Evolutionary conservation across 2,888 invertebrate species (phyloP).

Genomic region (Dryococelus australis): DNA sequence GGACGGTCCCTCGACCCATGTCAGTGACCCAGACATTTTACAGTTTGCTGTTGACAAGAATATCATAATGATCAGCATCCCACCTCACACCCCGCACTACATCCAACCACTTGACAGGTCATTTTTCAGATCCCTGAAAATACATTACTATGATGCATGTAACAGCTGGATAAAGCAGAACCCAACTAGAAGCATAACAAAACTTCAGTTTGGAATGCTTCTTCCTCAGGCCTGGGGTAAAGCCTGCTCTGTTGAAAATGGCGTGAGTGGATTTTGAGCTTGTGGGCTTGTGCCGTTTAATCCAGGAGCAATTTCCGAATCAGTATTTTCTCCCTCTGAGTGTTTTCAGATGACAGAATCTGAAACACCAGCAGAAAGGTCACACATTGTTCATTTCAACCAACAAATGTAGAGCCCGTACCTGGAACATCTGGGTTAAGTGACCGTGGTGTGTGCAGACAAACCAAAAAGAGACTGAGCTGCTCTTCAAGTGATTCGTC

Average conservation of each 20-base stretch:
- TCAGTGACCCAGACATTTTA: neutral
- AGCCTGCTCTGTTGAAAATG: neutral
- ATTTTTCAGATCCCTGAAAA: constrained; percentile 52
- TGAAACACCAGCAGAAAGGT: too few relatives aligned
- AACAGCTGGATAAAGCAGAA: too few relatives aligned
- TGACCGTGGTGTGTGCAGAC: neutral
- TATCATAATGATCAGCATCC: constrained; percentile 51
- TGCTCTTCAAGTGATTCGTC: neutral
- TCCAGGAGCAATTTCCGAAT: neutral
- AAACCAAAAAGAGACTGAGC: neutral
- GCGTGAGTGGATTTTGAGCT: neutral
- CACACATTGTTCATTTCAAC: neutral
- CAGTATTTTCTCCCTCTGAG: too few relatives aligned
- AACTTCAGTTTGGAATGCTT: too few relatives aligned
- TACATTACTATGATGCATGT: too few relatives aligned
- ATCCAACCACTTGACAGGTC: constrained; percentile 51
- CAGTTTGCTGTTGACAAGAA: too few relatives aligned
- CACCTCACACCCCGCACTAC: constrained; percentile 49
- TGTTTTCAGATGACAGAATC: too few relatives aligned
- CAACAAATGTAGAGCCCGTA: neutral
- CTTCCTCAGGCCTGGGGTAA: too few relatives aligned
- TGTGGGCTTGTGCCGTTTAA: neutral
- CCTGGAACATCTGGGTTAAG: neutral
- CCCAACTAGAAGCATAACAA: too few relatives aligned
- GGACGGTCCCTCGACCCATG: neutral